These are phyloP conservation scores for Drosophila silvestris DNA, from an alignment of 2,888 invertebrate genomes.

Conservation along the genomic window DNA sequence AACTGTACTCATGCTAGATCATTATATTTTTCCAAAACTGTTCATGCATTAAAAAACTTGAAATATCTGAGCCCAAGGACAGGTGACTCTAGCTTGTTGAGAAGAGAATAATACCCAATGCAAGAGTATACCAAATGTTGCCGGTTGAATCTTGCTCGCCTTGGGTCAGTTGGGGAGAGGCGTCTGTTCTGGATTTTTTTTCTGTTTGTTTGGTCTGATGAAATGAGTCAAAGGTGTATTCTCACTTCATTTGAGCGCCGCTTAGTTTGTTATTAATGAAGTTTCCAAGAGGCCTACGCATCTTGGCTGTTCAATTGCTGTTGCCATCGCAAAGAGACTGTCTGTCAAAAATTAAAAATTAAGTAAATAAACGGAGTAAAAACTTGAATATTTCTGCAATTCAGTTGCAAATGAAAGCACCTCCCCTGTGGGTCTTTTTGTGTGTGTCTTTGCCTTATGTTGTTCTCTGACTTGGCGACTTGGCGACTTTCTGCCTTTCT, in stretches of 20 bases:
- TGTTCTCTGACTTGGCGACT: constrained; percentile 36
- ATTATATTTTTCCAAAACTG: background rate
- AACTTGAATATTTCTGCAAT: constrained; percentile 50
- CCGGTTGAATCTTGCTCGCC: background rate
- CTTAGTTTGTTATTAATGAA: constrained; percentile 79
- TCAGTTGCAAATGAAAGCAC: constrained; percentile 35
- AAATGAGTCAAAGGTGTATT: constrained; percentile 59
- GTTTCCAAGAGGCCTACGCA: constrained; percentile 61
- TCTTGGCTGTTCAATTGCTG: constrained; percentile 26
- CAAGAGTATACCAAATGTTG: background rate
- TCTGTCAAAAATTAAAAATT: constrained; percentile 21
- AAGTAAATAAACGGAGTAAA: constrained; percentile 12
- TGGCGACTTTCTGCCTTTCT: constrained; percentile 57
- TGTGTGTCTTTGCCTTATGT: constrained; percentile 34
- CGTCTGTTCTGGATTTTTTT: background rate
- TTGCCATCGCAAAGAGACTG: constrained; percentile 35
- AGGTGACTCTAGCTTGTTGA: background rate
- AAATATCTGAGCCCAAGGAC: background rate
- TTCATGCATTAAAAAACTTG: background rate
- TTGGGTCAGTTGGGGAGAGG: background rate
- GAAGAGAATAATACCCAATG: background rate
- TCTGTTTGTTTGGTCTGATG: constrained; percentile 29
- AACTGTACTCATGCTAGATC: background rate
- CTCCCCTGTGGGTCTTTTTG: background rate
- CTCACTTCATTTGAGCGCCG: constrained; percentile 57